Percentiles rank a stretch among this genome's conserved stretches.
Evolutionary conservation across 2,113 vertebrate species (phyloP).

Genomic region (Rallus limicola): DNA sequence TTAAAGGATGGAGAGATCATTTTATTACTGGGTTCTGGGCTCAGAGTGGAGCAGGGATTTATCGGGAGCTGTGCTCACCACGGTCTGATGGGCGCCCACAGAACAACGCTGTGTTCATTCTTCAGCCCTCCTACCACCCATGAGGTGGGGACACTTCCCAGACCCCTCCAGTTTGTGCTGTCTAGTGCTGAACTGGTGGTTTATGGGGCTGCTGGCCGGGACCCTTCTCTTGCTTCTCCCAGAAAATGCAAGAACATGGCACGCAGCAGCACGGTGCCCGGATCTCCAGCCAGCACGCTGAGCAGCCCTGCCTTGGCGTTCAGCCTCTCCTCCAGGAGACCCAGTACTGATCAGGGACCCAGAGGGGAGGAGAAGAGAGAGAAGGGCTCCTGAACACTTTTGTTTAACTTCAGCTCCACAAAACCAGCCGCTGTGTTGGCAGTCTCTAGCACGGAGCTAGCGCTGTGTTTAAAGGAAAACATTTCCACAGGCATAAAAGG

Average conservation of each 20-base stretch:
- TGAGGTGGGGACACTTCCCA: background rate
- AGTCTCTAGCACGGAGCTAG: background rate
- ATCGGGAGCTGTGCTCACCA: background rate
- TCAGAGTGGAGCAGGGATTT: background rate
- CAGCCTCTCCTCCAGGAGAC: too few relatives aligned
- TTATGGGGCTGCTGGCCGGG: background rate
- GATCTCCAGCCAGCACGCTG: rapidly evolving
- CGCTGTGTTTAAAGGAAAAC: background rate
- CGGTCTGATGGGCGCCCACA: background rate
- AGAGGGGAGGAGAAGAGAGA: background rate
- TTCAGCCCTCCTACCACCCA: background rate
- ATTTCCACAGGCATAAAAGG: background rate
- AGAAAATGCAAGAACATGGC: background rate
- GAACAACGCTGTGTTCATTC: background rate
- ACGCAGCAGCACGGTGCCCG: rapidly evolving
- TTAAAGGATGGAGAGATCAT: background rate
- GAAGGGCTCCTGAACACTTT: background rate
- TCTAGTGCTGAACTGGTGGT: background rate
- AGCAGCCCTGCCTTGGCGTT: background rate
- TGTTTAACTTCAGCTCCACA: background rate
- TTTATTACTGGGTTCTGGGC: background rate
- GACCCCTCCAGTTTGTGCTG: background rate
- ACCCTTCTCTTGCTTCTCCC: background rate
- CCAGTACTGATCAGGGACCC: background rate
- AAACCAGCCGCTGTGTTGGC: background rate